Evolutionary conservation across 1,140 invertebrate species (phyloP).

Genomic region (Drosophila ironensis): DNA sequence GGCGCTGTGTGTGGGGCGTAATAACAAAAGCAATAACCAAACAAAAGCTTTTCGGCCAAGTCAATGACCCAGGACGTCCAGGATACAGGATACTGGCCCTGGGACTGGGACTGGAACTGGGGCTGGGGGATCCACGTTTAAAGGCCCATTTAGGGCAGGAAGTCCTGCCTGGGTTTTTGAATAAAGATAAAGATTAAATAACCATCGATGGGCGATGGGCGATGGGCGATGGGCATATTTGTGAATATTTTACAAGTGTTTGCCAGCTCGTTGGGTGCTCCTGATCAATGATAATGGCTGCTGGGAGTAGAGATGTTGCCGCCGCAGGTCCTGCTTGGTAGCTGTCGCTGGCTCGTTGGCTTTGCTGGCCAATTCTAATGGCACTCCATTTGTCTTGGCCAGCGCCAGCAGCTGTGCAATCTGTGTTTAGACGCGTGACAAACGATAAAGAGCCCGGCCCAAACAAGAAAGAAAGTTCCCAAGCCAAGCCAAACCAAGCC

Average conservation of each 20-base stretch:
- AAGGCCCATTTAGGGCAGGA: no score
- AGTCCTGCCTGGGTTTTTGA: no score
- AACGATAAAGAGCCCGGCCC: constrained; percentile 14
- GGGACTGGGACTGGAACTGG: no score
- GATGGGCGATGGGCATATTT: no score
- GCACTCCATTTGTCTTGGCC: constrained; percentile 60
- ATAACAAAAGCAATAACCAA: constrained; percentile 61
- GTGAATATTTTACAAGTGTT: no score
- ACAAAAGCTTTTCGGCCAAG: constrained; percentile 52
- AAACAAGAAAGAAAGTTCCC: constrained; percentile 15
- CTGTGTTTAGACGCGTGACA: constrained; percentile 25
- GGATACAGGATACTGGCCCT: no score
- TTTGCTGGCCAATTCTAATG: constrained; percentile 42
- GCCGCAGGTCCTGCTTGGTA: not conserved
- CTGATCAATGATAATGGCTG: no score
- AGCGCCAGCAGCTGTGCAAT: constrained; percentile 40
- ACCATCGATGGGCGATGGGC: no score
- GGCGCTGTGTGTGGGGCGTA: constrained; percentile 26
- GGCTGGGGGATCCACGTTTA: no score
- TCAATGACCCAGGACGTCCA: constrained; percentile 63
- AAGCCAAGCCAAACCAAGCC: constrained; percentile 34
- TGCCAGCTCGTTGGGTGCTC: no score
- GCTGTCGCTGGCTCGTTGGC: not conserved
- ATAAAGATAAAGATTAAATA: no score
- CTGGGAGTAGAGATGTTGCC: not conserved